These are phyloP conservation scores for Lochmaea capreae DNA, from an alignment of 2,888 invertebrate species.

Conservation along the genomic window DNA sequence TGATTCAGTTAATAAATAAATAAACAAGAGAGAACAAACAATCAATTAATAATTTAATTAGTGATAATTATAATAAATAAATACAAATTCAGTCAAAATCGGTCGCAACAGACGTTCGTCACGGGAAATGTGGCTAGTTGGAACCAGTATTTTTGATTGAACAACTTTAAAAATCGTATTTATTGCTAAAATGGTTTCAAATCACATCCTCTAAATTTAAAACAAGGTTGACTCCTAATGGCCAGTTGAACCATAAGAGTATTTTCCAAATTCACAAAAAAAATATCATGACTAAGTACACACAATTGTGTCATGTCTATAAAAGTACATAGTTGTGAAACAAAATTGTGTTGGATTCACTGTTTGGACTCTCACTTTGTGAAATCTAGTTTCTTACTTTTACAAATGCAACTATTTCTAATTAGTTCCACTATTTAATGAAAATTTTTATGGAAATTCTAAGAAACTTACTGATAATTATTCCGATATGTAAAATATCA, in stretches of 20 bases:
- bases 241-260: neutral
- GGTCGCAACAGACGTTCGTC: neutral
- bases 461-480: too few relatives aligned
- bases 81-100: conserved; percentile 11
- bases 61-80: conserved; percentile 33
- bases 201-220: conserved; percentile 10
- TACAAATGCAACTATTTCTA: too few relatives aligned
- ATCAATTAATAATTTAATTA: conserved; percentile 40
- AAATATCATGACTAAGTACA: too few relatives aligned
- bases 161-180: conserved; percentile 27
- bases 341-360: too few relatives aligned
- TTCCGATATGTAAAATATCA: too few relatives aligned
- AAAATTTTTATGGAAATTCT: too few relatives aligned
- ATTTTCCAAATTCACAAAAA: neutral
- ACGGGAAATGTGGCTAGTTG: neutral
- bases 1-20: conserved; percentile 45
- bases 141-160: conserved; percentile 13
- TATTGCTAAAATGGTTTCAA: conserved; percentile 23
- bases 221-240: conserved; percentile 17
- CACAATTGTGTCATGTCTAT: too few relatives aligned
- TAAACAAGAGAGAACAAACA: conserved; percentile 38
- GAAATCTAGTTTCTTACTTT: too few relatives aligned
- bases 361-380: too few relatives aligned
- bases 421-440: too few relatives aligned
- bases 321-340: too few relatives aligned